Evolutionary conservation across 2,113 vertebrate species (phyloP).

Genomic region (Oxyruncus cristatus): DNA sequence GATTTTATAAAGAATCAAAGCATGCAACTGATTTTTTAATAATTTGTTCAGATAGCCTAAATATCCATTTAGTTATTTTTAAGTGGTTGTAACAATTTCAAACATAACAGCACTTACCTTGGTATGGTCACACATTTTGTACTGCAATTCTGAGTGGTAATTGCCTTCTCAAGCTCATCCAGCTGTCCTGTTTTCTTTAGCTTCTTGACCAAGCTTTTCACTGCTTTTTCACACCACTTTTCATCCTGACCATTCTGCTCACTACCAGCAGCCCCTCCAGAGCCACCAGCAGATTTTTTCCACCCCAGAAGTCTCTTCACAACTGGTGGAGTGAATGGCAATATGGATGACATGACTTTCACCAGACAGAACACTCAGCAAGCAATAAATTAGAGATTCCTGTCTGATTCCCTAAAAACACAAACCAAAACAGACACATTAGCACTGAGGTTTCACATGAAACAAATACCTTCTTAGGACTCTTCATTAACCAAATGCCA

Average conservation of each 20-base stretch:
- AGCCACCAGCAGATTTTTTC: slow-evolving; percentile 90
- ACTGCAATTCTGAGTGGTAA: slow-evolving; percentile 96
- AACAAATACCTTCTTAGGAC: background rate
- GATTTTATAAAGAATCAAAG: background rate
- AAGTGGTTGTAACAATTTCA: background rate
- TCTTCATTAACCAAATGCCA: background rate
- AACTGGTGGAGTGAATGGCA: slow-evolving; percentile 96
- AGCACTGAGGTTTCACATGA: background rate
- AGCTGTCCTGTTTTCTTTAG: slow-evolving; percentile 97
- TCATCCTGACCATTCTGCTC: slow-evolving; percentile 97
- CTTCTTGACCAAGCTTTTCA: slow-evolving; percentile 98
- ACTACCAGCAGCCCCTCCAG: slow-evolving; percentile 82
- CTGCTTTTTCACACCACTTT: slow-evolving; percentile 98
- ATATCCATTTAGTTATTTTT: background rate
- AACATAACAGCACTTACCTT: slow-evolving; percentile 78
- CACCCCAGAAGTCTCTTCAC: slow-evolving; percentile 96
- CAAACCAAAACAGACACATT: slow-evolving; percentile 44
- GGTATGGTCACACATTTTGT: slow-evolving; percentile 99
- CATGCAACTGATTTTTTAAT: background rate
- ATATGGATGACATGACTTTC: slow-evolving; percentile 91
- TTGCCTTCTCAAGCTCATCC: slow-evolving; percentile 97
- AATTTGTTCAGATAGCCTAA: background rate
- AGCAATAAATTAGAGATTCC: background rate
- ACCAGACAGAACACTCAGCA: slow-evolving; percentile 30
- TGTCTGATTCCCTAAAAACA: slow-evolving; percentile 47